Evolutionary conservation across 2,113 vertebrate species (phyloP).

Genomic region (Eudyptes chrysolophus): DNA sequence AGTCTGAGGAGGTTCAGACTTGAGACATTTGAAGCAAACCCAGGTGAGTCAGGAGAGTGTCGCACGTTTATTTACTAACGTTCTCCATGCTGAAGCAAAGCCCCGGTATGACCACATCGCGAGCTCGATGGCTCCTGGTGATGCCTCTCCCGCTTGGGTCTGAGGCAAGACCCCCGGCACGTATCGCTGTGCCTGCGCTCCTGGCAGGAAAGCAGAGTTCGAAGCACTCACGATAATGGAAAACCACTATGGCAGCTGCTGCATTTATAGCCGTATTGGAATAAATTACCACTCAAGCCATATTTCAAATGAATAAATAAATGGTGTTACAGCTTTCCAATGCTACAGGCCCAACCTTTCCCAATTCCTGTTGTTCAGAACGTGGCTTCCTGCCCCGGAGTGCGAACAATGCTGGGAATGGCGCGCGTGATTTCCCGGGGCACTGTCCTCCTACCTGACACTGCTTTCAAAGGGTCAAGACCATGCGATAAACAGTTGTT

Average conservation of each 20-base stretch:
- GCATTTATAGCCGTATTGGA: neutral
- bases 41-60: rapidly evolving
- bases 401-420: neutral
- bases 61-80: rapidly evolving
- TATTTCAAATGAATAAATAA: neutral
- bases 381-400: neutral
- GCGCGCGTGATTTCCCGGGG: rapidly evolving
- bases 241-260: rapidly evolving
- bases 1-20: neutral
- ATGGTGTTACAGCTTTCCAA: neutral
- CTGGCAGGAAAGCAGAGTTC: rapidly evolving
- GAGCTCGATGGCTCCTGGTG: neutral
- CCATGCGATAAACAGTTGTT: rapidly evolving
- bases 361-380: neutral
- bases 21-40: neutral
- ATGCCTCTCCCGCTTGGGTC: neutral
- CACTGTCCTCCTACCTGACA: neutral
- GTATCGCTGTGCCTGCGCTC: rapidly evolving
- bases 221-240: neutral
- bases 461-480: rapidly evolving
- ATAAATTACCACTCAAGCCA: neutral
- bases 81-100: neutral
- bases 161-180: neutral
- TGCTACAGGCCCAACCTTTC: neutral
- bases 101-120: rapidly evolving